Percentiles rank a stretch among this genome's conserved stretches.
Evolutionary conservation across 2,797 vertebrate species (phyloP).

Genomic region (Peromyscus attwateri): DNA sequence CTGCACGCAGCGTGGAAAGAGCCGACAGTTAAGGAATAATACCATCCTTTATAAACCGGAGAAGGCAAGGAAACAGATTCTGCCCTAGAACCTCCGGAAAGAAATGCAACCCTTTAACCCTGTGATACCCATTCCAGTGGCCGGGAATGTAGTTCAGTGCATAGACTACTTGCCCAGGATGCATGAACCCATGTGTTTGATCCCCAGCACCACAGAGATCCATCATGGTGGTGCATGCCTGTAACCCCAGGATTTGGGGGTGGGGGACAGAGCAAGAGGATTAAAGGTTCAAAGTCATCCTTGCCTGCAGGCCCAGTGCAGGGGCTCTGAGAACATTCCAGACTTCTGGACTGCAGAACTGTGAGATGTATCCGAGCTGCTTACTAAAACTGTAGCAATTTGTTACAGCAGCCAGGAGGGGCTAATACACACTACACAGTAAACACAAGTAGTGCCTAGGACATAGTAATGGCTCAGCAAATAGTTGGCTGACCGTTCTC

Average conservation of each 20-base stretch:
- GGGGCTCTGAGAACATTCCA: not conserved
- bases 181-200: not conserved
- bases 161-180: not conserved
- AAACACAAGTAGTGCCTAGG: rapidly evolving
- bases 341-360: not conserved
- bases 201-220: not conserved
- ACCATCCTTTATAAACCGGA: not conserved
- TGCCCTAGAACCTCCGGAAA: not conserved
- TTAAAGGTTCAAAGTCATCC: not conserved
- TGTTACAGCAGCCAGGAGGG: not conserved
- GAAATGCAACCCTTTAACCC: not conserved
- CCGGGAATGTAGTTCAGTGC: not conserved
- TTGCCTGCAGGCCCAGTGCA: not conserved
- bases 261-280: not conserved
- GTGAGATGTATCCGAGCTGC: not conserved
- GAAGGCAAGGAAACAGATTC: not conserved
- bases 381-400: not conserved
- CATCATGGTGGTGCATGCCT: not conserved
- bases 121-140: not conserved
- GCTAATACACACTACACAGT: not conserved
- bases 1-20: not conserved
- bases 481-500: not conserved
- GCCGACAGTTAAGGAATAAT: too few relatives aligned
- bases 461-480: not conserved
- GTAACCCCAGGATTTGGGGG: not conserved